Percentiles rank a stretch among this genome's conserved stretches.
These are phyloP conservation scores for Ligdia adustata DNA, from an alignment of 2,888 invertebrate species.

Conservation along the genomic window DNA sequence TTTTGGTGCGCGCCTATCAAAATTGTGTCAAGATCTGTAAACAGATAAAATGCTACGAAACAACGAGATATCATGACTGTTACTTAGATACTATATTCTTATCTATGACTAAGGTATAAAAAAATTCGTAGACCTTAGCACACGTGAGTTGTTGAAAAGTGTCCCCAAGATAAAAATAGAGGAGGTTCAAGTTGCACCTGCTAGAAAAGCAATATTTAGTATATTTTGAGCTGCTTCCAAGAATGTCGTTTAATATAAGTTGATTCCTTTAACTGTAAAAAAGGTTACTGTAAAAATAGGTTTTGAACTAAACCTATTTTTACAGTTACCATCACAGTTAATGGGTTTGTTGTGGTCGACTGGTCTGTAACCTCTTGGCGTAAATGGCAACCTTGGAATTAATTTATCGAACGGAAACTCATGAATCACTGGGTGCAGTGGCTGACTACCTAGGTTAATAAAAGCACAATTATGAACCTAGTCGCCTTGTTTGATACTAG, in stretches of 20 bases:
- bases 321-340: conserved; percentile 29
- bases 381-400: conserved; percentile 32
- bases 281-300: too few relatives aligned
- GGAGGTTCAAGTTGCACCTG: conserved; percentile 17
- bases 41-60: conserved; percentile 63
- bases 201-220: conserved; percentile 17
- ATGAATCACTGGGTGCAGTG: conserved; percentile 19
- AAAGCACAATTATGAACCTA: too few relatives aligned
- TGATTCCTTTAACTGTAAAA: too few relatives aligned
- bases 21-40: conserved; percentile 76
- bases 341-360: conserved; percentile 28
- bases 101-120: conserved; percentile 5
- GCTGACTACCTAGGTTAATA: not conserved
- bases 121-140: conserved; percentile 21
- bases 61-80: conserved; percentile 24
- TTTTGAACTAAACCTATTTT: too few relatives aligned
- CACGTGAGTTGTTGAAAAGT: conserved; percentile 15
- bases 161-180: conserved; percentile 2
- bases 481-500: too few relatives aligned
- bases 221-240: too few relatives aligned
- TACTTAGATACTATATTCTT: not conserved
- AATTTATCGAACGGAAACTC: conserved; percentile 21
- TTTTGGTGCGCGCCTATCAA: conserved; percentile 61
- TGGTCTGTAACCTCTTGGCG: conserved; percentile 26
- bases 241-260: too few relatives aligned